Evolutionary conservation across 2,113 vertebrate genomes (phyloP), one percentile per base, ranked within the genome.

Genomic region (Apodemus sylvaticus): DNA sequence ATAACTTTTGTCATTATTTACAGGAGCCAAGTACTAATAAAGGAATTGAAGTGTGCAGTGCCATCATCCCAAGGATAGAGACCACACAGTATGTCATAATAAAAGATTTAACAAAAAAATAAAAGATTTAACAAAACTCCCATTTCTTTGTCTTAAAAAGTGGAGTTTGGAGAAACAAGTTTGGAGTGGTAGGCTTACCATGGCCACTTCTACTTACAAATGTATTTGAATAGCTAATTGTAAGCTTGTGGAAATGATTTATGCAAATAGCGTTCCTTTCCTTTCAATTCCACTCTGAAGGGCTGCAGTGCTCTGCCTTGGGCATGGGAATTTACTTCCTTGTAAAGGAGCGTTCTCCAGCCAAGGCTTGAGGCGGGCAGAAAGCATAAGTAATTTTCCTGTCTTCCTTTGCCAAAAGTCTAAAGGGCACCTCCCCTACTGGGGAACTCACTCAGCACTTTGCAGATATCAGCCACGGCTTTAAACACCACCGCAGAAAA

Each of bases 401-500:
- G 26, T 20, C 5, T 29, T 94, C 73, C 71, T 90, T 70, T 64
- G 64, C 60, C 51, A 13, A 74, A 60, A 39, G 90, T 86, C 64
- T 87, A 58, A 74, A 90, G 74, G 77, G 64, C 66, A 62, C 26
- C 22, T 77, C 26, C 34, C 66, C 20, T 11, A 20, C 3, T 8
- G 7, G 19, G 68, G 34, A 68, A 99, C 99, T 99, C 98, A 99
- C 99, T 99, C 95, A 99, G 99, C 20, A 97, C 96, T 98, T 97
- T 99, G 98, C 99, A 99, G 98, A 99, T 99, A 82, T 99, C 99
- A 7, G 98, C 71, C 94, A 99, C 99, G 1, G 99, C 98, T 98
- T 96, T 99, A 98, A 99, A 99, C 90, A 99, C 99, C 97, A 99
- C 98, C 0, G 98, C 97, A 2, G 99, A 99, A 98, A 99, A 99